Evolutionary conservation across 2,797 vertebrate genomes (phyloP), one percentile per base, ranked within the genome.

Genomic region (Philypnodon macrostomus): DNA sequence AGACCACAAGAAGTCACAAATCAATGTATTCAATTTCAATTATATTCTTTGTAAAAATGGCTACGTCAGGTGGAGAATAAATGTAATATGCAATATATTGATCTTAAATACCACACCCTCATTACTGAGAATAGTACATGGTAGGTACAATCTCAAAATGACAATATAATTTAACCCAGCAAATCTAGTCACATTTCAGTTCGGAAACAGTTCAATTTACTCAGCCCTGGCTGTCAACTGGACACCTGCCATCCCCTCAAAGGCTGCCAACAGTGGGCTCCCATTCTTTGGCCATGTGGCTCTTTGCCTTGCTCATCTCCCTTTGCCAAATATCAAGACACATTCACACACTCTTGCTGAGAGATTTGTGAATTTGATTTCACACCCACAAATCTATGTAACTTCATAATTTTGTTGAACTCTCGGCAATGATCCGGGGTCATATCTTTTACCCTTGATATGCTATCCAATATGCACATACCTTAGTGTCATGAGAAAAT

Each of bases 221-320:
- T 40, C 53, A 60, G 62, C 60, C 64, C 73, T 66, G 41, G 52
- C 63, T 74, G 69, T 77, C 36, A 60, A 70, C 65, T 86, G 83
- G 83, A 86, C 63, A 37, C 45, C 51, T 68, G 76, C 85, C 83
- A 85, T 81, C 70, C 61, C 59, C 52, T 70, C 33, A 0, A 1
- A 69, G 45, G 50, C 79, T 83, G 79, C 81, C 83, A 85, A 75
- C 58, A 76, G 52, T 71, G 73, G 76, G 73, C 79, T 77, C 69
- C 70, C 69, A 74, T 76, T 79, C 81, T 84, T 80, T 66, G 75
- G 79, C 76, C 82, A 85, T 80, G 85, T 86, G 83, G 83, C 83
- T 69, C 56, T 0, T 63, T 76, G 85, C 81, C 85, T 61, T 44
- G 33, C 60, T 73, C 62, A 57, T 63, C 77, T 82, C 67, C 73